Percentiles rank a stretch among this genome's conserved stretches.
Conservation (phyloP, 2,797 vertebrate species). For the Epinephelus awoara region DNA sequence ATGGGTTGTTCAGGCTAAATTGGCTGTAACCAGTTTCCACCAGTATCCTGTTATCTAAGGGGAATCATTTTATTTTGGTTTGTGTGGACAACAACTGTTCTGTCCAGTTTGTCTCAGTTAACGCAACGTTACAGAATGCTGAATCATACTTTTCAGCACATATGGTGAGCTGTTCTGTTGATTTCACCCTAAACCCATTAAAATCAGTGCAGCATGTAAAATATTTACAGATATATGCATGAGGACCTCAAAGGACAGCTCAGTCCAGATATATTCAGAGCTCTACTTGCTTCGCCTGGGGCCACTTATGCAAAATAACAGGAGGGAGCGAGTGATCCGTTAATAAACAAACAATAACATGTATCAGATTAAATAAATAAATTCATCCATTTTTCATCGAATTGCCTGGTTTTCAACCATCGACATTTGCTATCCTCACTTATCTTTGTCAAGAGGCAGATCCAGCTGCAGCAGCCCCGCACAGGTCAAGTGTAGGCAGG, state of each 20-base stretch:
- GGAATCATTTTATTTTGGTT: constrained; percentile 18
- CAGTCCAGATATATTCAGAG: not conserved
- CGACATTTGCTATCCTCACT: too few relatives aligned
- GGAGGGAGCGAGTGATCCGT: too few relatives aligned
- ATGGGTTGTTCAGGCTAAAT: not conserved
- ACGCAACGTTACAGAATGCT: constrained; percentile 9
- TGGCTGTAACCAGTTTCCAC: constrained; percentile 5
- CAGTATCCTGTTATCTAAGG: not conserved
- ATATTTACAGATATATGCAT: constrained; percentile 9
- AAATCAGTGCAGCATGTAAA: constrained; percentile 13
- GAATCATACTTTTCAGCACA: constrained; percentile 35
- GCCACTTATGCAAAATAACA: too few relatives aligned
- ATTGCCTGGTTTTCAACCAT: too few relatives aligned
- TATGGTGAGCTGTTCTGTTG: constrained; percentile 20
- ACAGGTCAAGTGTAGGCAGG: too few relatives aligned
- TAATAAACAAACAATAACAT: too few relatives aligned
- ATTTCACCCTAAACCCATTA: constrained; percentile 13
- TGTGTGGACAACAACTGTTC: not conserved
- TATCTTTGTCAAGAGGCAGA: too few relatives aligned
- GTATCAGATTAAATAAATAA: too few relatives aligned
- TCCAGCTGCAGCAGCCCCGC: too few relatives aligned
- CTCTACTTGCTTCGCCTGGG: too few relatives aligned
- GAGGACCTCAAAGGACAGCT: constrained; percentile 22
- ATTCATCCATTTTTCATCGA: too few relatives aligned
- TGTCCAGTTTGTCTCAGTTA: constrained; percentile 13